phyloP scores from a whole-genome alignment of 30 jellyfish, hydroid and myxozoan species.

The Phacellophora camtschatica region DNA sequence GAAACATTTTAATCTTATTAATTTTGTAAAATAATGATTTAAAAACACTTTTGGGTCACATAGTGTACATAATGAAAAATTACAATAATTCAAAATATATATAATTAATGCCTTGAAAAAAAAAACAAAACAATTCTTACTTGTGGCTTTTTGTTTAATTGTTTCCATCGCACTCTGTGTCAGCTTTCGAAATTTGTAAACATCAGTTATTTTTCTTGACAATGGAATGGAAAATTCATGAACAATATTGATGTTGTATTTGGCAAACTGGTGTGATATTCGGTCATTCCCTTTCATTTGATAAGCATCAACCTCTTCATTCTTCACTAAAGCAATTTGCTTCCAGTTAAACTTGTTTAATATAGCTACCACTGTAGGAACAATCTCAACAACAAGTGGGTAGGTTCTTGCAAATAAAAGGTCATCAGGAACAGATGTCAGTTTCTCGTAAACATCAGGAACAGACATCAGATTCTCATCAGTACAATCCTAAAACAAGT shows the following conservation, averaged over 20 bases:
- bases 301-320: not conserved
- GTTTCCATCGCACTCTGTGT: not conserved
- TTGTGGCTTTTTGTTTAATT: slow-evolving; percentile 38
- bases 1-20: no score
- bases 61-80: no score
- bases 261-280: slow-evolving; percentile 3
- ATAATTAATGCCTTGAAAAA: no score
- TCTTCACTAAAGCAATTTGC: slow-evolving; percentile 48
- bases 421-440: not conserved
- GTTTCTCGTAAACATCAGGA: not conserved
- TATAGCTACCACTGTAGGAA: slow-evolving; percentile 78
- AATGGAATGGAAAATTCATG: not conserved
- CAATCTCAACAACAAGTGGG: slow-evolving; percentile 78
- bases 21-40: no score
- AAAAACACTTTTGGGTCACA: no score
- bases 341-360: slow-evolving; percentile 73
- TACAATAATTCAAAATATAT: no score
- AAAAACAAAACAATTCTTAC: slow-evolving; percentile 10
- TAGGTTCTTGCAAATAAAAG: slow-evolving; percentile 86
- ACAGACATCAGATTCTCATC: slow-evolving; percentile 12
- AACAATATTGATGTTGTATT: slow-evolving; percentile 15
- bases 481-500: not conserved
- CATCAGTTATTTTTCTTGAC: not conserved
- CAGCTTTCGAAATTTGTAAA: not conserved
- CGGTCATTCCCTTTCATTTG: not conserved